Evolutionary conservation across 2,888 invertebrate species (phyloP).

Genomic region (Boloria euphrosyne): DNA sequence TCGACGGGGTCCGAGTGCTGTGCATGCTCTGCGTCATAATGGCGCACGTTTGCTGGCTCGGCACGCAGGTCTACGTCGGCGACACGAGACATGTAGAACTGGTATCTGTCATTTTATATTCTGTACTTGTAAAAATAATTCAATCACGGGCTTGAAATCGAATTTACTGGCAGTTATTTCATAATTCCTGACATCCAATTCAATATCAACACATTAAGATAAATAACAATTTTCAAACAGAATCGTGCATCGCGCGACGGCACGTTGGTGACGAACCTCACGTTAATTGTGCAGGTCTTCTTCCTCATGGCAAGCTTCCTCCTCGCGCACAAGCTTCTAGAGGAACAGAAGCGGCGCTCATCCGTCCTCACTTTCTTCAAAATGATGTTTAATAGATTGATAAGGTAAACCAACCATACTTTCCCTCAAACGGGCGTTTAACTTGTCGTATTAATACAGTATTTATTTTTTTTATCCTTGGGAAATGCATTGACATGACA

Average conservation of each 20-base stretch:
- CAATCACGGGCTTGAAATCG: too few species aligned
- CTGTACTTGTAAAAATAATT: too few species aligned
- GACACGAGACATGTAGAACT: conserved; percentile 61
- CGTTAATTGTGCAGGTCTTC: conserved; percentile 75
- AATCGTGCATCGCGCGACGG: conserved; percentile 60
- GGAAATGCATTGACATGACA: too few species aligned
- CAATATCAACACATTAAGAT: neutral
- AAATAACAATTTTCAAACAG: conserved; percentile 45
- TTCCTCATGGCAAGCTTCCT: conserved; percentile 75
- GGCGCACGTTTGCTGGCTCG: conserved; percentile 75
- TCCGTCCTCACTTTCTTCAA: conserved; percentile 57
- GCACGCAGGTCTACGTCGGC: conserved; percentile 61
- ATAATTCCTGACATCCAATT: too few species aligned
- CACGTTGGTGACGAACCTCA: conserved; percentile 70
- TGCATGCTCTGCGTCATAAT: conserved; percentile 73
- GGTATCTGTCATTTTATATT: conserved; percentile 48
- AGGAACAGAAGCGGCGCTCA: conserved; percentile 48
- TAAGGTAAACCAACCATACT: conserved; percentile 55
- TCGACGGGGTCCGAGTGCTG: conserved; percentile 72
- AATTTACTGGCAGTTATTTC: too few species aligned
- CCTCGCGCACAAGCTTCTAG: conserved; percentile 70
- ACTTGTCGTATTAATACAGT: too few species aligned
- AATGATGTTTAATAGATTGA: conserved; percentile 68
- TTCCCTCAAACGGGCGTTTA: too few species aligned
- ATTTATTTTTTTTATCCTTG: too few species aligned